Evolutionary conservation across 2,113 vertebrate species (phyloP).

Genomic region (Cranoglanis bouderius): DNA sequence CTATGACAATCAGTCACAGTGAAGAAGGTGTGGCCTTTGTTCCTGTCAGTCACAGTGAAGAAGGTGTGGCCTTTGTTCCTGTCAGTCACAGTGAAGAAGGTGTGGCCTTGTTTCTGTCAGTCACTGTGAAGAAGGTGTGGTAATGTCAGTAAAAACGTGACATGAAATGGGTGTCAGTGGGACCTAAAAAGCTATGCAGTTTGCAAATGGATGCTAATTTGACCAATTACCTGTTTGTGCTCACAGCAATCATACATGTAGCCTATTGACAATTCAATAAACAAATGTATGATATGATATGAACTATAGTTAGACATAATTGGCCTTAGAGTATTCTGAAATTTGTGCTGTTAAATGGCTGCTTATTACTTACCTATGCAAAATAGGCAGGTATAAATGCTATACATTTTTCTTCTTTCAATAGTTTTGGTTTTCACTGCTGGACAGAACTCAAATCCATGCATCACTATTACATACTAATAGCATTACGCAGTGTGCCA

Average conservation of each 20-base stretch:
- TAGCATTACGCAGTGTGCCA: not conserved
- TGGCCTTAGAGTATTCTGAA: not conserved
- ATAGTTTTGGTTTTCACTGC: not conserved
- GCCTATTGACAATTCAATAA: not conserved
- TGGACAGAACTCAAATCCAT: not conserved
- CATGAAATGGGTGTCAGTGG: not conserved
- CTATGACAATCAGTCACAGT: not conserved
- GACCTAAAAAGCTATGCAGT: not conserved
- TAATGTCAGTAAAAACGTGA: not conserved
- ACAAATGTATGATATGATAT: not conserved
- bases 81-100: not conserved
- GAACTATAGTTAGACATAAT: not conserved
- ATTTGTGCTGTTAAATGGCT: not conserved
- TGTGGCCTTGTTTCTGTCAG: not conserved
- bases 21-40: not conserved
- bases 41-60: not conserved
- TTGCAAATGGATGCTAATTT: not conserved
- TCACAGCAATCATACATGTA: not conserved
- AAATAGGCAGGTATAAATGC: not conserved
- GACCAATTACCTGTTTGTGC: not conserved
- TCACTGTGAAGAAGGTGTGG: not conserved
- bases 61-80: not conserved
- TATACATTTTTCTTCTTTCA: not conserved
- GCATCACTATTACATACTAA: not conserved
- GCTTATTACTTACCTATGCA: not conserved